Conservation (phyloP, 2,113 vertebrate species). For the Paralichthys olivaceus region DNA sequence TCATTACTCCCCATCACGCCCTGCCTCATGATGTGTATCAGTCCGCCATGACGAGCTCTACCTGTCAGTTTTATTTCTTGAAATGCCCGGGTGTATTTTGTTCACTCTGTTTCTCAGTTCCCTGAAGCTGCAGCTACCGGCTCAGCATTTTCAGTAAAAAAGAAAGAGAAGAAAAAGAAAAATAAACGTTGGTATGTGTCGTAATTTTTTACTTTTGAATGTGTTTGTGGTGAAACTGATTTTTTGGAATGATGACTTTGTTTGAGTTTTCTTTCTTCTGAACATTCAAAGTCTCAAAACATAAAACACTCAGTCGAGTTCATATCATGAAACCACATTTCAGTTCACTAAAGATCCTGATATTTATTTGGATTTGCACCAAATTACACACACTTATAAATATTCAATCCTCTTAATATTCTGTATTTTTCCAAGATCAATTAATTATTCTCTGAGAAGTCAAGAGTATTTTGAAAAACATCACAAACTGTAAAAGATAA, state of each 20-base stretch:
- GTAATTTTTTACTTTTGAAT: conserved; percentile 15
- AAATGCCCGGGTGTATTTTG: conserved; percentile 71
- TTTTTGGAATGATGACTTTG: neutral
- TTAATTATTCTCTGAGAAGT: too few species aligned
- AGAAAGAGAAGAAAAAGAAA: conserved; percentile 39
- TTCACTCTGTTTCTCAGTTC: conserved; percentile 71
- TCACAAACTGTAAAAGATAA: too few species aligned
- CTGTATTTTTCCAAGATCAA: too few species aligned
- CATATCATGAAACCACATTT: too few species aligned
- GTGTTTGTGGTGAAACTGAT: neutral
- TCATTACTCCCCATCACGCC: neutral
- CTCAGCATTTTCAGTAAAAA: conserved; percentile 80
- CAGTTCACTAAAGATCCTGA: too few species aligned
- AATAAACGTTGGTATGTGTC: conserved; percentile 51
- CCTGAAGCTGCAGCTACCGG: conserved; percentile 61
- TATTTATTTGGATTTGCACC: too few species aligned
- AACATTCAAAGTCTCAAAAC: too few species aligned
- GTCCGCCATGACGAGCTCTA: conserved; percentile 38
- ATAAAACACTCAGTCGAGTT: too few species aligned
- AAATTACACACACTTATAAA: too few species aligned
- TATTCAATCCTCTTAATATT: too few species aligned
- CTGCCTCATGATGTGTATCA: conserved; percentile 58
- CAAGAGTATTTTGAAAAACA: too few species aligned
- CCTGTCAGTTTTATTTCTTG: conserved; percentile 68
- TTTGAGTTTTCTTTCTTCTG: neutral